These are phyloP conservation scores for Lasiurus cinereus DNA, from an alignment of 2,113 vertebrate species.

Conservation along the genomic window DNA sequence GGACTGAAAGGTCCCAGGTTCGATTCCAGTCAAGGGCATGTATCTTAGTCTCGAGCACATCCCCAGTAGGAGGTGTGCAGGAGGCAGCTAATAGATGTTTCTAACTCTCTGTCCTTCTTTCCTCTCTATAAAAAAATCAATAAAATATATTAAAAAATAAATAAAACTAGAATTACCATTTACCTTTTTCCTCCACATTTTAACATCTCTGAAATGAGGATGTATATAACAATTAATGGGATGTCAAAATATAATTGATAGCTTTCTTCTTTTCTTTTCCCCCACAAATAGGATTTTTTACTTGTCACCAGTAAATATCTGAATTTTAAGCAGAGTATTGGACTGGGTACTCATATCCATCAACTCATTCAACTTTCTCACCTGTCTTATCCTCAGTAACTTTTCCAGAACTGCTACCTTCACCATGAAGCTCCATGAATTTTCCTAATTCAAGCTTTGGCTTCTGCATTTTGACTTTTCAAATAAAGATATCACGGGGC, in stretches of 20 bases:
- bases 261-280: background rate
- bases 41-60: too few relatives aligned
- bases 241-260: background rate
- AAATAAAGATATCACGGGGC: background rate
- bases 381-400: background rate
- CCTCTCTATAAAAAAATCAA: too few relatives aligned
- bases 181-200: background rate
- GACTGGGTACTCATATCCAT: background rate
- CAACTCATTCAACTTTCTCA: background rate
- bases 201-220: slow-evolving; percentile 50
- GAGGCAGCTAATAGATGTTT: too few relatives aligned
- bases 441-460: background rate
- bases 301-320: background rate
- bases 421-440: background rate
- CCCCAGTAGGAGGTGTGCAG: too few relatives aligned
- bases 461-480: background rate
- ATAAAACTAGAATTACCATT: slow-evolving; percentile 23
- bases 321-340: background rate
- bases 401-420: background rate
- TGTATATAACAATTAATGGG: background rate
- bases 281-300: background rate
- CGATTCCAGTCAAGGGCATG: too few relatives aligned
- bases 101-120: too few relatives aligned
- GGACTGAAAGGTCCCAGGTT: too few relatives aligned
- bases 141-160: too few relatives aligned